A percentile compares a stretch with the other conserved stretches of the same genome.
Evolutionary conservation across 2,888 invertebrate genomes (phyloP).

Genomic region (Neocrepidodera transversa): DNA sequence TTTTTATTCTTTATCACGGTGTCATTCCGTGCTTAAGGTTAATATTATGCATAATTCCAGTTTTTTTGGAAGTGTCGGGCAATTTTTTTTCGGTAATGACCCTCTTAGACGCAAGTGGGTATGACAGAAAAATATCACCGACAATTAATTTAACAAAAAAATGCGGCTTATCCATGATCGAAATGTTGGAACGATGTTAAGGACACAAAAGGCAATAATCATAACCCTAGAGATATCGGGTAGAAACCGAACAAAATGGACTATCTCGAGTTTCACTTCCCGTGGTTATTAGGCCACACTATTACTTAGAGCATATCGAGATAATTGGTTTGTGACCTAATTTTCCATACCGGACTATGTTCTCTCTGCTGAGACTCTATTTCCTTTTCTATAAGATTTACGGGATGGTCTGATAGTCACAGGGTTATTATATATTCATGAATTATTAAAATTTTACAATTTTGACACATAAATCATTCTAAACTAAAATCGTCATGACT

Average conservation of each 20-base stretch:
- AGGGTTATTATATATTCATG: no score
- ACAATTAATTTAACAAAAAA: constrained; percentile 7
- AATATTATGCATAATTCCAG: constrained; percentile 22
- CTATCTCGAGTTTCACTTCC: constrained; percentile 14
- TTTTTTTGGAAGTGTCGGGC: constrained; percentile 23
- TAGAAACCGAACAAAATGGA: constrained; percentile 19
- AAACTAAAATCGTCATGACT: no score
- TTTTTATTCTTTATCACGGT: constrained; percentile 7
- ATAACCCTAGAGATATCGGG: constrained; percentile 24
- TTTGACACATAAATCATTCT: no score
- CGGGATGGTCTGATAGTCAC: no score
- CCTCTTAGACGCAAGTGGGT: constrained; percentile 11
- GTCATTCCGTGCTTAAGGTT: constrained; percentile 20
- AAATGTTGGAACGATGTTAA: background rate
- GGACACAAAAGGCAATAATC: constrained; percentile 15
- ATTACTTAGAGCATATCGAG: constrained; percentile 23
- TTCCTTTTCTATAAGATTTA: no score
- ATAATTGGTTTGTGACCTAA: constrained; percentile 28
- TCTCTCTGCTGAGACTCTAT: no score
- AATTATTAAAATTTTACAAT: no score
- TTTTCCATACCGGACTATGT: constrained; percentile 13
- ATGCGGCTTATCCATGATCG: background rate
- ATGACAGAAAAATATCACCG: constrained; percentile 5
- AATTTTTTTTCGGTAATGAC: constrained; percentile 20
- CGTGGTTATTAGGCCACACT: constrained; percentile 14